Evolutionary conservation across 2,888 invertebrate genomes (phyloP), one percentile per base, ranked within the genome.

Genomic region (Atrina japonica): DNA sequence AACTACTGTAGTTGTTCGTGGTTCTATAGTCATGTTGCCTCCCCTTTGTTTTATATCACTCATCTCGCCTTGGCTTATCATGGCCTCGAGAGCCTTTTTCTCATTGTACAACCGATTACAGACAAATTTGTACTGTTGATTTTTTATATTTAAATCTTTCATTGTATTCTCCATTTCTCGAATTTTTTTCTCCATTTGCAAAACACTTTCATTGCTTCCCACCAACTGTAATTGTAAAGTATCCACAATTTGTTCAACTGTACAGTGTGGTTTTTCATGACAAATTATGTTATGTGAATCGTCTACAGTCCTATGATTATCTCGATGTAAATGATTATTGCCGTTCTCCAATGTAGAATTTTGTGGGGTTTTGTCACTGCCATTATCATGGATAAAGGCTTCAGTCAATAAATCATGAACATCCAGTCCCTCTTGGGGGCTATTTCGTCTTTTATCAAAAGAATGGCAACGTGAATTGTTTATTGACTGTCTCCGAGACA

Each of bases 141-240:
- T 11, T 27, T 59, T 27, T 2, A 7, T 3, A 0, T 3, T 23
- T n/a, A n/a, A 1, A 16, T 29, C 35, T 25, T 25, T 27, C 25
- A 55, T 56, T 2, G 3, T 27, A 1, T 30, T 11, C 9, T 18
- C 29, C 16, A 71, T 23, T 23, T 61, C 21, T 35, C 49, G 40
- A 18, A 61, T 50, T 35, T 63, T 43, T 14, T 29, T 56, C 35
- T 68, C 68, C 27, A 55, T 61, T 18, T 27, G 43, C 14, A 69
- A 73, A 23, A 75, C 53, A 29, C 66, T 58, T 58, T 80, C 79
- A 14, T 75, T 71, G 6, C 74, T 66, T 50, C 80, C 77, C 5
- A 82, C 73, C 7, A 80, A 56, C 30, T 83, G 77, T 29, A 81
- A 67, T 64, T 82, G 81, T 40, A 83, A 56, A 1, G 53, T 67